Evolutionary conservation across 2,113 vertebrate species (phyloP).

Genomic region (Sebastes fasciatus): DNA sequence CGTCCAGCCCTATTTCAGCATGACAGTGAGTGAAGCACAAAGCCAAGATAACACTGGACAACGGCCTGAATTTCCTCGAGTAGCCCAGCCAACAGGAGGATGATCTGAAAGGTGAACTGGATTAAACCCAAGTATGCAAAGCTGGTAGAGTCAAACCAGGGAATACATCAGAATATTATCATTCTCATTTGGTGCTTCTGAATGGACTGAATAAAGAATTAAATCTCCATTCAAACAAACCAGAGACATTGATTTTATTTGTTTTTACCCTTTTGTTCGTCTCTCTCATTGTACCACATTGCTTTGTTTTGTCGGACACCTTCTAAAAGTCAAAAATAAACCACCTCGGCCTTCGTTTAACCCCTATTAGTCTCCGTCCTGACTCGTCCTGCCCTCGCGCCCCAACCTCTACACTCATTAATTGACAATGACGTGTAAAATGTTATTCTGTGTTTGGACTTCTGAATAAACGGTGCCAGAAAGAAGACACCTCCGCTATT

Average conservation of each 20-base stretch:
- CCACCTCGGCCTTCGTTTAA: not conserved
- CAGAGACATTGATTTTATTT: not conserved
- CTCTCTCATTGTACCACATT: not conserved
- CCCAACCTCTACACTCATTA: constrained; percentile 46
- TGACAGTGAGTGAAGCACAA: not conserved
- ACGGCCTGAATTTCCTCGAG: too few relatives aligned
- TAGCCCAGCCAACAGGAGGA: not conserved
- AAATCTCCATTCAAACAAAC: not conserved
- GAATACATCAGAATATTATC: not conserved
- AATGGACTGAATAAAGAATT: not conserved
- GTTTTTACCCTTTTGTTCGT: not conserved
- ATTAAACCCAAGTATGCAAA: constrained; percentile 3
- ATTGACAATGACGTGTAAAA: constrained; percentile 75
- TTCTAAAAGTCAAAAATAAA: constrained; percentile 19
- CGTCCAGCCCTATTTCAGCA: not conserved
- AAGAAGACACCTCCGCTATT: constrained; percentile 72
- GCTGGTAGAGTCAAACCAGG: not conserved
- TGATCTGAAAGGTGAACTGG: not conserved
- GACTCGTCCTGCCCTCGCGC: not conserved
- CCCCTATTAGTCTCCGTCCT: constrained; percentile 18
- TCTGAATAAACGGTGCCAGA: constrained; percentile 64
- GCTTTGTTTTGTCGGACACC: not conserved
- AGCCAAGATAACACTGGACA: constrained; percentile 1
- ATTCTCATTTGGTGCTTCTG: not conserved
- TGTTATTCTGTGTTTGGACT: constrained; percentile 59